Percentiles rank a stretch among this genome's conserved stretches.
Evolutionary conservation across 2,113 vertebrate species (phyloP).

Genomic region (Poecile atricapillus): DNA sequence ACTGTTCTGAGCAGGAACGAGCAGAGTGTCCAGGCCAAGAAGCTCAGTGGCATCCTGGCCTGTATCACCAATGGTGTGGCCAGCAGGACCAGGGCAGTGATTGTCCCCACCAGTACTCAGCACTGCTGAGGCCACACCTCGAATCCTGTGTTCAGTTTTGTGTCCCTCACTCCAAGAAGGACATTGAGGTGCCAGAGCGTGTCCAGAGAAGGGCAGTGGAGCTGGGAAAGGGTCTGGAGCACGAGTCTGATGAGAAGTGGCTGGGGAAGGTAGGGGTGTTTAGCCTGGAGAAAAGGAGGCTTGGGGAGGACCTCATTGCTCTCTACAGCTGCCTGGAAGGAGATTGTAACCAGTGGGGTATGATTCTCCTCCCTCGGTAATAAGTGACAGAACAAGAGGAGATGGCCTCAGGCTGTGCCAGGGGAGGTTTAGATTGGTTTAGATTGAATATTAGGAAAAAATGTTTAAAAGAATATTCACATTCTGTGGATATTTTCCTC

Average conservation of each 20-base stretch:
- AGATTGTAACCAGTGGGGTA: not conserved
- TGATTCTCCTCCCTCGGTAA: not conserved
- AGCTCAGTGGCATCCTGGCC: not conserved
- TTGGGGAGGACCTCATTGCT: rapidly evolving
- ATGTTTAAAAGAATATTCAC: not conserved
- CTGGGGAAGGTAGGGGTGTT: not conserved
- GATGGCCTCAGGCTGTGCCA: not conserved
- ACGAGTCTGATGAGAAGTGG: rapidly evolving
- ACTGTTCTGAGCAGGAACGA: not conserved
- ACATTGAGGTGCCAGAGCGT: rapidly evolving
- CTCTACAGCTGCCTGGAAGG: not conserved
- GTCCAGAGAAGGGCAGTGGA: not conserved
- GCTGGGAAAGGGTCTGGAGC: not conserved
- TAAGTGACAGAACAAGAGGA: not conserved
- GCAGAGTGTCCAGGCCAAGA: not conserved
- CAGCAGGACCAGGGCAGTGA: not conserved
- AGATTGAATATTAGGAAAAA: not conserved
- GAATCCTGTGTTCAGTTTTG: not conserved
- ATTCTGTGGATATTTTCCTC: not conserved
- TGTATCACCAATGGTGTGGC: not conserved
- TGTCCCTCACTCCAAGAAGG: rapidly evolving
- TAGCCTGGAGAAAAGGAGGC: not conserved
- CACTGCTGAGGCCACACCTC: not conserved
- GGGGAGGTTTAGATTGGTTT: not conserved
- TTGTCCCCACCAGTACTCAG: rapidly evolving